These are phyloP conservation scores for Chouioia cunea DNA, from an alignment of 2,888 invertebrate species.

Conservation along the genomic window DNA sequence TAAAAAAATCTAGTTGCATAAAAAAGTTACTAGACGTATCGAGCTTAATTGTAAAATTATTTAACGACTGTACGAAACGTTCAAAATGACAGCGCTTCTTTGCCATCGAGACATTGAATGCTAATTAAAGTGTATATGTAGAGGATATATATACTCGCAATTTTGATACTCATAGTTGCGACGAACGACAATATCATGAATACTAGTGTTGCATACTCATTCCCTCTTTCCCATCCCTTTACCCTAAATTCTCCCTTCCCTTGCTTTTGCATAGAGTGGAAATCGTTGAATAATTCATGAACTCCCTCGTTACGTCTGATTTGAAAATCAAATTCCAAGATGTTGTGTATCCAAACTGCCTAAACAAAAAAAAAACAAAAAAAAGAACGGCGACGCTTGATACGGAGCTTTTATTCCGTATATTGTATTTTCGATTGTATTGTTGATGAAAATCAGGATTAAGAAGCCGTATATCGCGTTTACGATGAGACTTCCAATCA, in stretches of 20 bases:
- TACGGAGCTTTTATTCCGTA: slow-evolving; percentile 28
- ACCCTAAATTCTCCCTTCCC: no score
- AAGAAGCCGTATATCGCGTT: not conserved
- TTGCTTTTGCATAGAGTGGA: no score
- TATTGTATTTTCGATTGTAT: slow-evolving; percentile 46
- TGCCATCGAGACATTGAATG: no score
- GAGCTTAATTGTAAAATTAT: no score
- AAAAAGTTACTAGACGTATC: no score
- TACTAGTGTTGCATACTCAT: no score
- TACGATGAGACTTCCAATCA: no score
- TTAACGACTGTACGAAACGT: no score
- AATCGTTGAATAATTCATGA: slow-evolving; percentile 6
- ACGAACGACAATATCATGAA: slow-evolving; percentile 47
- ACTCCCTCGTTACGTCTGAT: slow-evolving; percentile 15
- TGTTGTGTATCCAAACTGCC: slow-evolving; percentile 45
- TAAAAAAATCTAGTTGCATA: no score
- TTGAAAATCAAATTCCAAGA: slow-evolving; percentile 14
- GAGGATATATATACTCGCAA: slow-evolving; percentile 29
- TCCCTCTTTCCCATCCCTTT: no score
- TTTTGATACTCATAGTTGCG: slow-evolving; percentile 43
- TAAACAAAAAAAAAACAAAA: slow-evolving; percentile 15
- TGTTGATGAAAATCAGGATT: slow-evolving; percentile 31
- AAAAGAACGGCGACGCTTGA: slow-evolving; percentile 15
- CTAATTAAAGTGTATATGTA: not conserved
- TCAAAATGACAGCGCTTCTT: no score